phyloP scores from a whole-genome alignment of 2,797 vertebrate species.

The Heteromormyrus szaboi region DNA sequence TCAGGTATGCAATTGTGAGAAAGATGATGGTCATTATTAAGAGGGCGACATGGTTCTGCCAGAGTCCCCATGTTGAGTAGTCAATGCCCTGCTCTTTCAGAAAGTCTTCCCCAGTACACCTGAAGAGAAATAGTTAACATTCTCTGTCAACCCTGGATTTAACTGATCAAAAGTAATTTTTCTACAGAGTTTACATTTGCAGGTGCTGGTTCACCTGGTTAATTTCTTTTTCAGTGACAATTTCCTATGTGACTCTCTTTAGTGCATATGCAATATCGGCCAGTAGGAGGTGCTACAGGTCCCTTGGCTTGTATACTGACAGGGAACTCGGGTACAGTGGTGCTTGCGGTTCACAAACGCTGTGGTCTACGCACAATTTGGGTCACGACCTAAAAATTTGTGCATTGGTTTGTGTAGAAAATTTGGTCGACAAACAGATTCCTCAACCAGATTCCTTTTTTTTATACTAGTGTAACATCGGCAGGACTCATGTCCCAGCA shows the following conservation, averaged over 20 bases:
- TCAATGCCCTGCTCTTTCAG: conserved; percentile 69
- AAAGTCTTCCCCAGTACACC: conserved; percentile 65
- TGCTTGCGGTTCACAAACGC: too few relatives aligned
- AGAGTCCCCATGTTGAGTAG: conserved; percentile 70
- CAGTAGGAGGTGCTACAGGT: not conserved
- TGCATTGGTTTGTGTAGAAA: too few relatives aligned
- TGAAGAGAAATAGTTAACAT: conserved; percentile 16
- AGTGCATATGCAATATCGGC: not conserved
- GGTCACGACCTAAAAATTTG: too few relatives aligned
- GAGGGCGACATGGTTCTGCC: conserved; percentile 80
- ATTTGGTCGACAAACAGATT: too few relatives aligned
- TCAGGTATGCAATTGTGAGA: conserved; percentile 77
- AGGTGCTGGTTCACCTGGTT: not conserved
- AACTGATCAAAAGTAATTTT: not conserved
- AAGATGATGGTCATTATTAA: conserved; percentile 68
- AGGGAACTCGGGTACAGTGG: not conserved
- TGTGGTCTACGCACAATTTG: too few relatives aligned
- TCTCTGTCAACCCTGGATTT: not conserved
- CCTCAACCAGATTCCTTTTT: too few relatives aligned
- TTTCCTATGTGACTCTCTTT: not conserved
- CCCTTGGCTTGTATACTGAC: not conserved
- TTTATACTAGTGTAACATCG: too few relatives aligned
- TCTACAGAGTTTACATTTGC: not conserved
- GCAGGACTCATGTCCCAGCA: too few relatives aligned
- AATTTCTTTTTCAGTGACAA: not conserved